These are phyloP conservation scores for Macrotrachela quadricornifera DNA, from an alignment of 1,140 invertebrate genomes.

Conservation along the genomic window DNA sequence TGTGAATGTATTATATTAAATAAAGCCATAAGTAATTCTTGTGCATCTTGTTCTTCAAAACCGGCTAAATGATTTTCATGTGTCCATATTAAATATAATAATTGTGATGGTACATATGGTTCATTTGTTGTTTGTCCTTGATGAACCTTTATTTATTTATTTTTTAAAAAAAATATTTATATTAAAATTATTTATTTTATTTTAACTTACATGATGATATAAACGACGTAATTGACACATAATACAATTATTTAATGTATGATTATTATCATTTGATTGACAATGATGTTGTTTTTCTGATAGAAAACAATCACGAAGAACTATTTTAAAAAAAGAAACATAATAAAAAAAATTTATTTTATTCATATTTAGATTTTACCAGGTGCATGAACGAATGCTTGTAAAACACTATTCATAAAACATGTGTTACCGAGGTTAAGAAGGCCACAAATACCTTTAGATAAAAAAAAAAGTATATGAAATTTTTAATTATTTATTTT, in stretches of 20 bases:
- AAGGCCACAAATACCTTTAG: conserved; percentile 54
- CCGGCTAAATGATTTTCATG: conserved; percentile 80
- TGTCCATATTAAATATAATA: conserved; percentile 84
- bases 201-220: no score
- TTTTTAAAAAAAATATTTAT: no score
- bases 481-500: not conserved
- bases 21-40: conserved; percentile 48
- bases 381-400: conserved; percentile 80
- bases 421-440: conserved; percentile 94
- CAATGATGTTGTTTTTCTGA: conserved; percentile 50
- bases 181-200: no score
- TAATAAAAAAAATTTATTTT: no score
- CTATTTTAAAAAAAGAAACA: conserved; percentile 4
- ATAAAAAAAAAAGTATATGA: not conserved
- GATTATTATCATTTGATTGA: conserved; percentile 35
- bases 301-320: conserved; percentile 80
- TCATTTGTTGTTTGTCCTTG: no score
- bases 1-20: not conserved
- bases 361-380: no score
- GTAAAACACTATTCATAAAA: conserved; percentile 94
- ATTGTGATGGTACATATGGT: conserved; percentile 61
- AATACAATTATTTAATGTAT: conserved; percentile 12
- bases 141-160: no score
- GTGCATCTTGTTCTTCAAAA: conserved; percentile 92
- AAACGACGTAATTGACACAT: conserved; percentile 1